Base-by-base conservation (phyloP, 2,888 invertebrate genomes). In the Hirtodrosophila alboralis region DNA sequence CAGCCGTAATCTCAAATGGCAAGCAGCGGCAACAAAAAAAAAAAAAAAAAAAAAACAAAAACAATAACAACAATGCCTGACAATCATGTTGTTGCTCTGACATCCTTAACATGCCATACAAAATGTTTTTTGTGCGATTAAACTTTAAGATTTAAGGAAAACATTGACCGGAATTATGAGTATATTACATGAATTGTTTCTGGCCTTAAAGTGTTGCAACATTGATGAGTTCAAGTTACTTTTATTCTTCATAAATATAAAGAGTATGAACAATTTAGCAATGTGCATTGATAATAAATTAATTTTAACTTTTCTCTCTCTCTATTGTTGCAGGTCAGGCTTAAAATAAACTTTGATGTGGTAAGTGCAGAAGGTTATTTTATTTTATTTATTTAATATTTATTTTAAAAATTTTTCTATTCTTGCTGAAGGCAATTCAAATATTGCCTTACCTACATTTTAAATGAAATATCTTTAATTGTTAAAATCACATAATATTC, bases 1-100 rank as follows among this genome's bases (percentile, higher is more conserved):
- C 56, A 58, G 53, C 58, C 59, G 80, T 85, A 85, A 84, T 80
- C 86, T 85, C 56, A 80, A 84, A 80, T 80, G 77, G 80, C 86
- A 63, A 74, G 27, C 57, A 54, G 43, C 64, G 53, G 8, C 40
- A 59, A 26, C 41, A 64, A 30, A 48, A 56, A 18, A 44, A 44
- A 10, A 12, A 45, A 13, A 26, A 47, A 18, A 38, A 26, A 47
- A 49, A 56, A 31, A 67, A 47, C 45, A 48, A 33, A 7, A 33
- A 27, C 14, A 40, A 40, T 1, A 9, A 49, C 30, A 36, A 21
- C 38, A 30, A 45, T 48, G 44, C 37, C 60, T 44, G 45, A 76
- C 67, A 84, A 76, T 73, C 78, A 58, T 74, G 57, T 54, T 54
- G 69, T 31, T 38, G 48, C 40, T 49, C 9, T 57, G 52, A 30